Conservation (phyloP, 2,113 vertebrate genomes). For the Xenopus borealis region DNA sequence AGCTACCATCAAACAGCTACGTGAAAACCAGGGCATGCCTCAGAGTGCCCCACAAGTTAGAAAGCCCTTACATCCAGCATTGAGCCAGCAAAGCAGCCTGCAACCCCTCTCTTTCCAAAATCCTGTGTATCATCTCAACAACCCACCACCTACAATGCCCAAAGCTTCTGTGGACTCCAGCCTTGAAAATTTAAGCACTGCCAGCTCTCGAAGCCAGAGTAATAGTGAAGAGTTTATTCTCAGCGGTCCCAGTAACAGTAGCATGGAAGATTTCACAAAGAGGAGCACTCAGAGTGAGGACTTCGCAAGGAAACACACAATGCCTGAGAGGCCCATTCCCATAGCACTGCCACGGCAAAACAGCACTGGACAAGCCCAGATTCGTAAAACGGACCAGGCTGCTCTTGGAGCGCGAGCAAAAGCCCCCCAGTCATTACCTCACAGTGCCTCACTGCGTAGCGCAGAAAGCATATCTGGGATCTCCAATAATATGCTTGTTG, state of each 20-base stretch:
- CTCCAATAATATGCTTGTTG: constrained; percentile 60
- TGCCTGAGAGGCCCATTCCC: constrained; percentile 64
- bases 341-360: constrained; percentile 80
- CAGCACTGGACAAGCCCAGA: constrained; percentile 79
- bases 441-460: constrained; percentile 78
- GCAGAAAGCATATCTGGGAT: constrained; percentile 68
- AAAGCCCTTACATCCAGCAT: constrained; percentile 75
- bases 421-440: constrained; percentile 66
- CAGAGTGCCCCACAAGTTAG: constrained; percentile 89
- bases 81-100: constrained; percentile 82
- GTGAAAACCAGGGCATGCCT: constrained; percentile 72
- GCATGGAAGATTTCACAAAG: constrained; percentile 78
- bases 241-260: constrained; percentile 77
- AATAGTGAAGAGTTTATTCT: constrained; percentile 81
- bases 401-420: constrained; percentile 69
- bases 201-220: constrained; percentile 84
- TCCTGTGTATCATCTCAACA: constrained; percentile 90
- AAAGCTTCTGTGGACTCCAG: constrained; percentile 81
- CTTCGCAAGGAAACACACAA: constrained; percentile 57
- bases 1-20: constrained; percentile 68
- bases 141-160: constrained; percentile 60
- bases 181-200: constrained; percentile 87
- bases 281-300: constrained; percentile 78
- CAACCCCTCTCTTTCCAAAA: constrained; percentile 94
- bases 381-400: constrained; percentile 79